Conservation (phyloP, 2,888 invertebrate species). For the Drosophila paracracens region DNA sequence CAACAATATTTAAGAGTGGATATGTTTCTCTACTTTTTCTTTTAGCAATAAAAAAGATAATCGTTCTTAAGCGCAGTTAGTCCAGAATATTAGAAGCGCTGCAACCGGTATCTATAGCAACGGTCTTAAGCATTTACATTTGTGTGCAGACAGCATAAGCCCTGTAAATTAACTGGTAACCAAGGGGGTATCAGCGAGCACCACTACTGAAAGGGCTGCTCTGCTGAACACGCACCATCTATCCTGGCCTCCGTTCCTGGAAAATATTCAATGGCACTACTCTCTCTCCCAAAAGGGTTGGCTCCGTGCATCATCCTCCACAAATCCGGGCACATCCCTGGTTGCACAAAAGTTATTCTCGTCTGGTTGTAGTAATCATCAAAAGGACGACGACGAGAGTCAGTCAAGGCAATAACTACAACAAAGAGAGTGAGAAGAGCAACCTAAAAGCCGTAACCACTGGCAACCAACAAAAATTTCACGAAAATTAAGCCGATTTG, state of each 20-base stretch:
- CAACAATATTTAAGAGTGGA: slow-evolving; percentile 2
- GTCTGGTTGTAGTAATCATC: slow-evolving; percentile 10
- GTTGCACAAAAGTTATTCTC: slow-evolving; percentile 2
- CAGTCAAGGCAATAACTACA: not conserved
- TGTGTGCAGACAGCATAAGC: slow-evolving; percentile 69
- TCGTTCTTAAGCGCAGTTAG: slow-evolving; percentile 54
- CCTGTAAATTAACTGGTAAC: slow-evolving; percentile 78
- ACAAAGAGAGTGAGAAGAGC: not conserved
- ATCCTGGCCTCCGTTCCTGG: slow-evolving; percentile 14
- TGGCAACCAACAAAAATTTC: slow-evolving; percentile 48
- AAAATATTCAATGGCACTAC: slow-evolving; percentile 15
- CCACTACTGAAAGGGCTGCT: slow-evolving; percentile 14
- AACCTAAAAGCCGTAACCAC: slow-evolving; percentile 53
- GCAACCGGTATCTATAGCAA: slow-evolving; percentile 28
- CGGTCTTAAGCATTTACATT: slow-evolving; percentile 17
- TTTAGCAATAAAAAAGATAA: slow-evolving; percentile 51
- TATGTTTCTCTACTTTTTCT: not conserved
- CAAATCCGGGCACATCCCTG: slow-evolving; percentile 1
- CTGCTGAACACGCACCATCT: slow-evolving; percentile 13
- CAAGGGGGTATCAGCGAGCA: slow-evolving; percentile 61
- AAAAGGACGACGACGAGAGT: not conserved
- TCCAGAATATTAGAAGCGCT: slow-evolving; percentile 3
- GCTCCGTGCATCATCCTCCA: not conserved
- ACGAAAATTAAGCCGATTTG: slow-evolving; percentile 47
- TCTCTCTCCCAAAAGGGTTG: slow-evolving; percentile 33